Conservation (phyloP, 2,888 invertebrate species). For the Leptinotarsa tumamoca region DNA sequence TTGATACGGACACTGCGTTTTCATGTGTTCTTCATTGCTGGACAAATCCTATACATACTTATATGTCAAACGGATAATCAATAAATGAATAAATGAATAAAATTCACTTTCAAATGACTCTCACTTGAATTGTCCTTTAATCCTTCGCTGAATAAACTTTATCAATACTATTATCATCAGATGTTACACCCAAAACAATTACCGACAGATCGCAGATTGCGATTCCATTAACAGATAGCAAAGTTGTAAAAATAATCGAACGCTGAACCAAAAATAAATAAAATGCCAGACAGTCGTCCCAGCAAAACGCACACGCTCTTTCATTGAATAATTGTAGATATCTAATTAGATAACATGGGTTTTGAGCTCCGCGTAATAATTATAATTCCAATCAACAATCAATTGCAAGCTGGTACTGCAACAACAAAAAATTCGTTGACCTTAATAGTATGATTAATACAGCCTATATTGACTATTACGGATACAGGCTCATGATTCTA, state of each 20-base stretch:
- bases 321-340: slow-evolving; percentile 23
- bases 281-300: neutral
- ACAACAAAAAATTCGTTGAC: slow-evolving; percentile 24
- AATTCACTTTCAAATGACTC: no score
- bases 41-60: no score
- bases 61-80: no score
- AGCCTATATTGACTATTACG: slow-evolving; percentile 31
- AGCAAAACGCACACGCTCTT: neutral
- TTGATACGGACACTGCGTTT: no score
- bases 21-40: no score
- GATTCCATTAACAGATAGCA: neutral
- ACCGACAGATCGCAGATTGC: neutral
- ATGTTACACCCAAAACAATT: neutral
- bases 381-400: slow-evolving; percentile 27
- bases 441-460: slow-evolving; percentile 35
- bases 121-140: no score
- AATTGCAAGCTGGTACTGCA: neutral
- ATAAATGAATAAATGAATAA: no score
- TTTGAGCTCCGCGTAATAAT: slow-evolving; percentile 29
- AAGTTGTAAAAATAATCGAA: neutral
- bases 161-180: neutral
- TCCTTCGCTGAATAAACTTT: no score
- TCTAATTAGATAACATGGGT: slow-evolving; percentile 35
- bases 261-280: neutral
- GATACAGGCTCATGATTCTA: slow-evolving; percentile 28